These are phyloP conservation scores for Riparia riparia DNA, from an alignment of 2,113 vertebrate species.

Conservation along the genomic window DNA sequence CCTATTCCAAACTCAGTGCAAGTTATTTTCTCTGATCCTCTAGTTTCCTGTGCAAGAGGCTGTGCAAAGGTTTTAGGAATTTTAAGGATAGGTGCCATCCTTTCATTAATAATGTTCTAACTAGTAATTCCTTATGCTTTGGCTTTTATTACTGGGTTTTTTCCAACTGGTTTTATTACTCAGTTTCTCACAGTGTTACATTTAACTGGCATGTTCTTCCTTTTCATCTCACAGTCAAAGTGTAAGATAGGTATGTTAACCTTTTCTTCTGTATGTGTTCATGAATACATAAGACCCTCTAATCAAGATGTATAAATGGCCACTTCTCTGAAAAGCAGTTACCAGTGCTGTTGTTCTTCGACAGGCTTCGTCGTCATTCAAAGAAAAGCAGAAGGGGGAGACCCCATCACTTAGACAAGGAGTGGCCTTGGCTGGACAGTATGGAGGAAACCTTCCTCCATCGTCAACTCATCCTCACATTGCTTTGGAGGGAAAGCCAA, in stretches of 20 bases:
- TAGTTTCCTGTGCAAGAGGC: background rate
- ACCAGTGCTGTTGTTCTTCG: conserved; percentile 41
- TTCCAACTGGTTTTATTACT: background rate
- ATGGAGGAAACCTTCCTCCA: conserved; percentile 80
- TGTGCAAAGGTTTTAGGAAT: background rate
- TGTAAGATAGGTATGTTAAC: background rate
- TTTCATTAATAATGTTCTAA: conserved; percentile 34
- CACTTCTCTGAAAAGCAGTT: background rate
- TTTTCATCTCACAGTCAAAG: background rate
- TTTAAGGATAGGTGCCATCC: background rate
- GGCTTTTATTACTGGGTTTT: background rate
- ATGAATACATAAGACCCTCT: background rate
- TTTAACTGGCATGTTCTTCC: conserved; percentile 27
- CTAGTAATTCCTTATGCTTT: background rate
- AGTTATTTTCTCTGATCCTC: background rate
- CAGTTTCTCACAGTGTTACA: background rate
- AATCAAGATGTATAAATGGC: background rate
- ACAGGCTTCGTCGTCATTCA: conserved; percentile 88
- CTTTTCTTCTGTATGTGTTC: background rate
- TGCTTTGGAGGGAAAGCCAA: conserved; percentile 89
- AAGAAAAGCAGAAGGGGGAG: conserved; percentile 87
- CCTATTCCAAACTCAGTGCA: background rate
- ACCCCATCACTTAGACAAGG: conserved; percentile 81
- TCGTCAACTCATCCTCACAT: conserved; percentile 81
- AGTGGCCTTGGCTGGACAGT: conserved; percentile 84